Evolutionary conservation across 1,140 invertebrate species (phyloP).

Genomic region (Doryteuthis pealeii): DNA sequence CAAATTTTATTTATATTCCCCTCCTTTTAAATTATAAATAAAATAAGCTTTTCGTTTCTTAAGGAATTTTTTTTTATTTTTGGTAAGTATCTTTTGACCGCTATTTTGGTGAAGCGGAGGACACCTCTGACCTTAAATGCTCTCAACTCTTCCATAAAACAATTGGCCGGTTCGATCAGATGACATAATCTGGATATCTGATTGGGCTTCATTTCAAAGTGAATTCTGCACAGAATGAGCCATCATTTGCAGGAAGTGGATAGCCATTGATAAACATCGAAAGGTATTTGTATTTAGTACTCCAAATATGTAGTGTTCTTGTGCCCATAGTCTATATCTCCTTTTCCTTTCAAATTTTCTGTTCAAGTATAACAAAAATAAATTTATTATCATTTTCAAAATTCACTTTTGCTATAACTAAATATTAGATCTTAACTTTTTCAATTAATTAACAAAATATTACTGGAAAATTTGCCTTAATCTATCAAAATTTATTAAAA

Average conservation of each 20-base stretch:
- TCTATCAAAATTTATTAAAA: no score
- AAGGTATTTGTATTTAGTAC: slow-evolving; percentile 8
- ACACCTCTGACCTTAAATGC: background rate
- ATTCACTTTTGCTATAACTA: no score
- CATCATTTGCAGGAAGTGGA: slow-evolving; percentile 10
- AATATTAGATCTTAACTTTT: no score
- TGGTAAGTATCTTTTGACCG: slow-evolving; percentile 8
- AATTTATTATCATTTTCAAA: no score
- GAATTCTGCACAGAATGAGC: slow-evolving; percentile 1
- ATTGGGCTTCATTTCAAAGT: background rate
- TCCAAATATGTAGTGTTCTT: slow-evolving; percentile 2
- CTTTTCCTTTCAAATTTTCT: no score
- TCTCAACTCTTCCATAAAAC: background rate
- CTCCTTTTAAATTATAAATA: no score
- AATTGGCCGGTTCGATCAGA: background rate
- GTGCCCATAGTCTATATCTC: no score
- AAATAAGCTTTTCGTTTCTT: background rate
- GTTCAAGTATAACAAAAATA: no score
- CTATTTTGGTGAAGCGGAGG: slow-evolving; percentile 5
- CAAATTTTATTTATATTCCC: no score
- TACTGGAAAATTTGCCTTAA: no score
- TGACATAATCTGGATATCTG: background rate
- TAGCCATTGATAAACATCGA: slow-evolving; percentile 6
- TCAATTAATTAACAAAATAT: no score
- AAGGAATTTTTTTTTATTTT: slow-evolving; percentile 1